Conservation (phyloP, 2,797 vertebrate genomes). For the Takifugu rubripes region DNA sequence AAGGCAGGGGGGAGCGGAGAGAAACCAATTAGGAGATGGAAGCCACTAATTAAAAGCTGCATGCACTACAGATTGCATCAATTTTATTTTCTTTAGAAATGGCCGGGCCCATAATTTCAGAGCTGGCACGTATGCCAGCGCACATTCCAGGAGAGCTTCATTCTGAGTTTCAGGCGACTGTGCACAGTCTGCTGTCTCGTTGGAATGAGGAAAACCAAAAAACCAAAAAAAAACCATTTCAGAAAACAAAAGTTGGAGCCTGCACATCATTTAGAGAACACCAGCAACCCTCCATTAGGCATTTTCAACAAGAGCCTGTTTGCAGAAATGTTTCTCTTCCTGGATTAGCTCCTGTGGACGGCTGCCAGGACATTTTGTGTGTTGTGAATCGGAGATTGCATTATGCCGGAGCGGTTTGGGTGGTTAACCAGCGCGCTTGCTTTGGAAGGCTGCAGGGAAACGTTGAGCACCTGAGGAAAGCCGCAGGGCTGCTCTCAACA, state of each 20-base stretch:
- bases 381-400: conserved; percentile 70
- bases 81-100: conserved; percentile 75
- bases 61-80: conserved; percentile 76
- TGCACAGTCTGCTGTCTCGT: conserved; percentile 41
- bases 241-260: conserved; percentile 10
- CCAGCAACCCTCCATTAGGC: conserved; percentile 60
- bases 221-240: background rate
- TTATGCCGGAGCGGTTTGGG: conserved; percentile 68
- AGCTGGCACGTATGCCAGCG: conserved; percentile 51
- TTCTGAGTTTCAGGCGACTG: conserved; percentile 60
- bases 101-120: conserved; percentile 67
- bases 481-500: conserved; percentile 54
- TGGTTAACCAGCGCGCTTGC: conserved; percentile 71
- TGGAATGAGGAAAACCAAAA: conserved; percentile 53
- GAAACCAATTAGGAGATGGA: conserved; percentile 78
- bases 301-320: conserved; percentile 63
- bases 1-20: conserved; percentile 52
- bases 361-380: conserved; percentile 66
- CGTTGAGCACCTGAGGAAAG: conserved; percentile 68
- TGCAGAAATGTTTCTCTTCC: conserved; percentile 65
- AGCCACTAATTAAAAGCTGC: conserved; percentile 82
- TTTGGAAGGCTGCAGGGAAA: conserved; percentile 64
- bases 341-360: conserved; percentile 65
- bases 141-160: conserved; percentile 65
- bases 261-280: conserved; percentile 50